Evolutionary conservation across 2,797 vertebrate species (phyloP), one percentile per base, ranked within the genome.

Genomic region (Eremophila alpestris): DNA sequence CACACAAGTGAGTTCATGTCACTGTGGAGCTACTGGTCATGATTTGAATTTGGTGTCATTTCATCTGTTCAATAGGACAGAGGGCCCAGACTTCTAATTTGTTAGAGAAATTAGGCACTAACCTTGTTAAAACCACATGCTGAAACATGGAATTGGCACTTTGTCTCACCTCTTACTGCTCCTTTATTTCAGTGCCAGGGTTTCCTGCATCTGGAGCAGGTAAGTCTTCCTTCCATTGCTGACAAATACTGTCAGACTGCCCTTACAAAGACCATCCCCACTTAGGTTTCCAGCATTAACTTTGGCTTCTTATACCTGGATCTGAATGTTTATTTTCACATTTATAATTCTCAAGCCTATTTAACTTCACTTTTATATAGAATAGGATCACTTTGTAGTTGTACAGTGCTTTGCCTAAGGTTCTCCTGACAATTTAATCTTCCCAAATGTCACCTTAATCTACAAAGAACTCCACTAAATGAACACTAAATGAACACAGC

Each of bases 1-100:
- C n/a, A 52, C 2, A 5, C 1, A 1, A 45, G 29, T n/a, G 46
- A 52, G 56, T 69, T 86, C 80, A 52, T 76, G 34, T 88, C 87
- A 41, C 77, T 62, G 16, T 2, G 2, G 41, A 90, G 80, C 80
- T 87, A 89, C 45, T 14, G 54, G 59, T 89, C 64, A 65, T 83
- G 46, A 95, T 94, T 90, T 94, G 62, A 95, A 91, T 95, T 78
- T 55, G 73, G 73, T 81, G 65, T 62, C 68, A 78, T 75, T 86
- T 82, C 73, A 89, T n/a, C 63, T 58, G 56, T 29, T 73, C 77
- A 91, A 13, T 49, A 41, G 79, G 40, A 94, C 41, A 38, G 76
- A 80, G 29, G 85, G 38, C 24, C 29, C 77, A 86, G 74, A 91
- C 85, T 83, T 86, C 55, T 92, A 76, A 95, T 96, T 95, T 94